Percentiles rank a stretch among this genome's conserved stretches.
Conservation (phyloP, 30 jellyfish, hydroid and myxozoan species). For the Turritopsis dohrnii region DNA sequence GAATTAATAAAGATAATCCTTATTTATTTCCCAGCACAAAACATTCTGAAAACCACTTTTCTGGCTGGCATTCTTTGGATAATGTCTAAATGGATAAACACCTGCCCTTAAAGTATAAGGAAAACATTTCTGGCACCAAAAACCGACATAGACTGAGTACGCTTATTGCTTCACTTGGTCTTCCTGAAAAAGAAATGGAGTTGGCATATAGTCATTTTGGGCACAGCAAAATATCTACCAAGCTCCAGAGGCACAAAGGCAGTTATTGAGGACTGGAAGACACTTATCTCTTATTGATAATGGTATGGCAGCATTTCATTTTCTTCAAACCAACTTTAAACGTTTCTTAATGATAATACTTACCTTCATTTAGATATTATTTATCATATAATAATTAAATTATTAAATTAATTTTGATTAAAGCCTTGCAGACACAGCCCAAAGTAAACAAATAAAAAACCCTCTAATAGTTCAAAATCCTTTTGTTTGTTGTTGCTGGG, state of each 20-base stretch:
- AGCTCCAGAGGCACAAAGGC: constrained; percentile 23
- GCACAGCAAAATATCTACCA: constrained; percentile 12
- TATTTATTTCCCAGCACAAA: constrained; percentile 4
- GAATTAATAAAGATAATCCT: constrained; percentile 3
- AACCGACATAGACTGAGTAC: constrained; percentile 15
- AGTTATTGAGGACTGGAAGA: constrained; percentile 11
- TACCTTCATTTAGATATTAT: background rate
- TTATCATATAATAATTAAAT: background rate
- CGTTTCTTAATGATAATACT: background rate
- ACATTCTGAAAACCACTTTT: constrained; percentile 4
- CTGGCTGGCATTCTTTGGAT: background rate
- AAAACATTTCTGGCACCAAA: background rate
- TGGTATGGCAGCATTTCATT: constrained; percentile 9
- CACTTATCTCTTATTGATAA: constrained; percentile 8
- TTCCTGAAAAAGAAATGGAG: constrained; percentile 24
- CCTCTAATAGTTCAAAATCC: background rate
- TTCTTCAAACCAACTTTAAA: background rate
- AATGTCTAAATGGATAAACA: background rate
- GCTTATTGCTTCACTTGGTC: background rate
- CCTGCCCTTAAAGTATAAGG: constrained; percentile 1
- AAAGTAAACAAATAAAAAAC: background rate
- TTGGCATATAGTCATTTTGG: constrained; percentile 26
- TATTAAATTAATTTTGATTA: too few species aligned
- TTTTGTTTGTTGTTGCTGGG: background rate
- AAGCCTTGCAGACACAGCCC: background rate